Conservation (phyloP, 2,113 vertebrate genomes). For the Redunca redunca region DNA sequence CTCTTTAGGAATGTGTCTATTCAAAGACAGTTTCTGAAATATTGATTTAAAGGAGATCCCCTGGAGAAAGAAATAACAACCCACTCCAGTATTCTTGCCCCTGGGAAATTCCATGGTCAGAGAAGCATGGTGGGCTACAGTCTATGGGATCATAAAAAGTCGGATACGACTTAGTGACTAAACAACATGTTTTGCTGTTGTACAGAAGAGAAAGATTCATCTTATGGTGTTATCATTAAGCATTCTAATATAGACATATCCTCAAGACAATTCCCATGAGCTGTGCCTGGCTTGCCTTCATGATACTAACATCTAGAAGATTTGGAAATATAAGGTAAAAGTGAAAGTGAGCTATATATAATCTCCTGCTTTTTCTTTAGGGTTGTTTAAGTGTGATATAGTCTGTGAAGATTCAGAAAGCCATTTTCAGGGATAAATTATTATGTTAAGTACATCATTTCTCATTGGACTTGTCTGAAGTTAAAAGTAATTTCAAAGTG, state of each 20-base stretch:
- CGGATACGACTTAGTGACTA: not conserved
- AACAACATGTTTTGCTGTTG: not conserved
- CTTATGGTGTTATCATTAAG: not conserved
- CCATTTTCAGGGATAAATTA: not conserved
- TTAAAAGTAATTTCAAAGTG: not conserved
- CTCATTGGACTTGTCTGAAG: not conserved
- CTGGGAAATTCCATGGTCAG: not conserved
- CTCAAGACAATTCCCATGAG: not conserved
- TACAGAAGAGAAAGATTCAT: not conserved
- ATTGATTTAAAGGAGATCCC: not conserved
- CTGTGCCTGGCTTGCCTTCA: not conserved
- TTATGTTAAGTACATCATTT: not conserved
- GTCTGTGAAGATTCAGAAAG: not conserved
- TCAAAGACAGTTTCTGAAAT: constrained; percentile 14
- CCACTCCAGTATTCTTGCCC: not conserved
- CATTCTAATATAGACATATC: not conserved
- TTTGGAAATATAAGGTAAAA: not conserved
- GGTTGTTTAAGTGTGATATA: not conserved
- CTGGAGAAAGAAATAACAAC: not conserved
- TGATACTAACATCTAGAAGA: not conserved
- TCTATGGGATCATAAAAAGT: not conserved
- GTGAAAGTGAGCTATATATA: not conserved
- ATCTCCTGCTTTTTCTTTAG: not conserved
- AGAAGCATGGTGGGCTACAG: not conserved
- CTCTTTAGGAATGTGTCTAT: not conserved